Conservation (phyloP, 2,113 vertebrate species). For the Cheirogaleus medius region DNA sequence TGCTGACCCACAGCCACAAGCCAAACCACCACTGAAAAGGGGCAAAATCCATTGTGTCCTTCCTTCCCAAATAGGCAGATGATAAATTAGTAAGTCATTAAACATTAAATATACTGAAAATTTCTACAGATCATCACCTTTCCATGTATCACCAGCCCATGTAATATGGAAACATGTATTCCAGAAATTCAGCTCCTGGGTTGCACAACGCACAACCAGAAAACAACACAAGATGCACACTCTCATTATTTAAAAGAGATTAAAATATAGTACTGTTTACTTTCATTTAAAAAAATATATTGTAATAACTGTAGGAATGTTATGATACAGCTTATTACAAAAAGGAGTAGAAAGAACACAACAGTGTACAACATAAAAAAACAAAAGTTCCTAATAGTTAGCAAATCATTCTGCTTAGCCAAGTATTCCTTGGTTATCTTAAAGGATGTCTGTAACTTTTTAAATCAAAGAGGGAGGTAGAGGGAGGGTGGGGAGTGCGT, state of each 20-base stretch:
- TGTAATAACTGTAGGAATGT: neutral
- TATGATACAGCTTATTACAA: neutral
- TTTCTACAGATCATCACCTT: neutral
- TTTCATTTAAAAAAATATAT: conserved; percentile 22
- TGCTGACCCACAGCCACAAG: neutral
- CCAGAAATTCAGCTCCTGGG: neutral
- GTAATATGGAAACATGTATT: neutral
- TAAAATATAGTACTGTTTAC: neutral
- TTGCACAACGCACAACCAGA: neutral
- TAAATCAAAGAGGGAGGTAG: neutral
- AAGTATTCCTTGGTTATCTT: neutral
- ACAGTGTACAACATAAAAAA: neutral
- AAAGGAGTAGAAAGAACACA: neutral
- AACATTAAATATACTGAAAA: neutral
- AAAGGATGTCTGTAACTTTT: neutral
- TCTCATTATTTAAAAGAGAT: neutral
- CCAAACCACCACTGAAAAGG: neutral
- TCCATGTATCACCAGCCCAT: neutral
- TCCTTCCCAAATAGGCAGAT: neutral
- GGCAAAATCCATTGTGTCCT: neutral
- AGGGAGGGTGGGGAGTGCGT: neutral
- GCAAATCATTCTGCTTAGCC: neutral
- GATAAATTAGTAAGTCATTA: neutral
- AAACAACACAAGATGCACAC: neutral
- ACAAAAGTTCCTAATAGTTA: neutral